Evolutionary conservation across 1,140 invertebrate genomes (phyloP).

Genomic region (Bombus vancouverensis): DNA sequence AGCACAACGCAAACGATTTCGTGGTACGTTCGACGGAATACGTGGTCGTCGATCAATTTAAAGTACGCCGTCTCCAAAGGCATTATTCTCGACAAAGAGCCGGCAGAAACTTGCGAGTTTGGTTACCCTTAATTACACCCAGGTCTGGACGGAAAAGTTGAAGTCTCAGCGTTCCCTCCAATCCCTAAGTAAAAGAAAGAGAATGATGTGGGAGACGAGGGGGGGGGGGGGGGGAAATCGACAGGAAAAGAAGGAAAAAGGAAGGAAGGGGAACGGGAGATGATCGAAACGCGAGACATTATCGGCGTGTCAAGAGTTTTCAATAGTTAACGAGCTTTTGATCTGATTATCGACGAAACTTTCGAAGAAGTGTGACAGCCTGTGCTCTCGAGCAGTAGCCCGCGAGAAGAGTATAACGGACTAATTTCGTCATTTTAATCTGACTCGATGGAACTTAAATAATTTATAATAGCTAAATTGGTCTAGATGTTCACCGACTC

Average conservation of each 20-base stretch:
- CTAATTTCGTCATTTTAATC: slow-evolving; percentile 30
- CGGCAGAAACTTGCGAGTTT: slow-evolving; percentile 41
- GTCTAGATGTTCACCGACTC: neutral
- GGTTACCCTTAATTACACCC: slow-evolving; percentile 52
- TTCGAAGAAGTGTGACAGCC: slow-evolving; percentile 38
- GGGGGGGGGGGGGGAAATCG: too few relatives aligned
- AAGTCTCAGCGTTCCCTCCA: slow-evolving; percentile 20
- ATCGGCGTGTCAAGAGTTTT: slow-evolving; percentile 55
- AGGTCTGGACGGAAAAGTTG: slow-evolving; percentile 22
- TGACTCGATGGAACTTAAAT: slow-evolving; percentile 3
- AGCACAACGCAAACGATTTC: slow-evolving; percentile 20
- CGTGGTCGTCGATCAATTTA: slow-evolving; percentile 28
- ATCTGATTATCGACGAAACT: slow-evolving; percentile 74
- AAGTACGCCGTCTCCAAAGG: slow-evolving; percentile 5
- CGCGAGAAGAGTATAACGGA: neutral
- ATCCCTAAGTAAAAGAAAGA: neutral
- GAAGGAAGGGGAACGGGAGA: neutral
- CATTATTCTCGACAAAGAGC: slow-evolving; percentile 48
- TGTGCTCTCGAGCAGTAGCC: neutral
- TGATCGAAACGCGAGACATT: slow-evolving; percentile 47
- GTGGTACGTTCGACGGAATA: neutral
- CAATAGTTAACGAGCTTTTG: slow-evolving; percentile 73
- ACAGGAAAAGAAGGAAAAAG: neutral
- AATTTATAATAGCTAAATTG: neutral
- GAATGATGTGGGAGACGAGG: neutral